Evolutionary conservation across 2,888 invertebrate species (phyloP).

Genomic region (Thera britannica): DNA sequence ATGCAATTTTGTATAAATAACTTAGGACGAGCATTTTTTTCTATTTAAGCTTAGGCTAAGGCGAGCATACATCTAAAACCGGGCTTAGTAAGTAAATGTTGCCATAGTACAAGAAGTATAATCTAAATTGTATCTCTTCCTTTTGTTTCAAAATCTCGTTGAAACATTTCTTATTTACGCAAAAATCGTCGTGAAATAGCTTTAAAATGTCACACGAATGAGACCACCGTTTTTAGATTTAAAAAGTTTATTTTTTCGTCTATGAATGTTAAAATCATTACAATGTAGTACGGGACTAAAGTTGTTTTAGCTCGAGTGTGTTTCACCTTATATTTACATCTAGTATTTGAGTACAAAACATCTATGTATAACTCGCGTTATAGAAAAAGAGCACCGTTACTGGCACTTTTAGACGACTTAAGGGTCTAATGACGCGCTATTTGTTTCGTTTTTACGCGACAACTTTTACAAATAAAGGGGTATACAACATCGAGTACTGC

Average conservation of each 20-base stretch:
- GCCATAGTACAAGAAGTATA: slow-evolving; percentile 73
- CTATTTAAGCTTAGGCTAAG: slow-evolving; percentile 68
- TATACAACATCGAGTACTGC: slow-evolving; percentile 31
- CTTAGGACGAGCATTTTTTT: slow-evolving; percentile 44
- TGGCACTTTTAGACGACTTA: too few relatives aligned
- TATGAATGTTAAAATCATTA: slow-evolving; percentile 58
- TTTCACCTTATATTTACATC: slow-evolving; percentile 29
- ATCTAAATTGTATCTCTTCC: slow-evolving; percentile 45
- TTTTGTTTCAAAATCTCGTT: slow-evolving; percentile 36
- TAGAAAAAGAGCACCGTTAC: background rate
- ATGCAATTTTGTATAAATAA: slow-evolving; percentile 63
- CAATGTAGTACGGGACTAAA: slow-evolving; percentile 70
- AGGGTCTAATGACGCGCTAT: too few relatives aligned
- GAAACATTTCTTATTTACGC: slow-evolving; percentile 25
- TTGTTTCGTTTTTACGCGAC: background rate
- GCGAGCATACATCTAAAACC: slow-evolving; percentile 58
- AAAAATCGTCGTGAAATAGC: slow-evolving; percentile 61
- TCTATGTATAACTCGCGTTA: background rate
- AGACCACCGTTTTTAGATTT: slow-evolving; percentile 80
- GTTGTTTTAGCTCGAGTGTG: slow-evolving; percentile 45
- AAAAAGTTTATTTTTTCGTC: slow-evolving; percentile 51
- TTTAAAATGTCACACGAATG: slow-evolving; percentile 80
- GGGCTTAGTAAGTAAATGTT: slow-evolving; percentile 68
- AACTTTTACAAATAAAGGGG: slow-evolving; percentile 14
- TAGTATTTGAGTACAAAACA: slow-evolving; percentile 1